These are phyloP conservation scores for Chelonia mydas DNA, from an alignment of 2,797 vertebrate genomes.

Conservation along the genomic window DNA sequence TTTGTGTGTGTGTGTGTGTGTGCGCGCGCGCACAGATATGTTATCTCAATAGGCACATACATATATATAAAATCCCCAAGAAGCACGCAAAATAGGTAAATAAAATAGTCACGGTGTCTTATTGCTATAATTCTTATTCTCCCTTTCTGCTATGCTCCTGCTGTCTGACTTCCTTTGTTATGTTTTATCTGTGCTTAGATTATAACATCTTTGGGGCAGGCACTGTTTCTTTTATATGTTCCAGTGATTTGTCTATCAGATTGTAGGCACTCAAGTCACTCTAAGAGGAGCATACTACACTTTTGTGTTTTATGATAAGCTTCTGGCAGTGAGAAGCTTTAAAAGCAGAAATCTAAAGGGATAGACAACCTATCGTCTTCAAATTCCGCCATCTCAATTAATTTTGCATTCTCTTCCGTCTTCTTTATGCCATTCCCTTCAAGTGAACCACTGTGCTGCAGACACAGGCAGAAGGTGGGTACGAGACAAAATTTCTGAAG, in stretches of 20 bases:
- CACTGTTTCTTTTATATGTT: constrained; percentile 33
- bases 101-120: background rate
- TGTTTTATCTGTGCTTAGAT: constrained; percentile 50
- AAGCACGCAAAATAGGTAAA: background rate
- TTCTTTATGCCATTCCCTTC: background rate
- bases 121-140: background rate
- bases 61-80: background rate
- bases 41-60: fast-evolving
- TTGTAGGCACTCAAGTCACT: constrained; percentile 24
- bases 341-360: constrained; percentile 29
- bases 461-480: background rate
- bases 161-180: constrained; percentile 43
- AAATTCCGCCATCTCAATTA: constrained; percentile 18
- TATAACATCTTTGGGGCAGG: constrained; percentile 26
- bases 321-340: constrained; percentile 5
- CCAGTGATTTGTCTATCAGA: constrained; percentile 49
- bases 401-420: background rate
- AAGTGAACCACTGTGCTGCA: background rate
- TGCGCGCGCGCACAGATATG: fast-evolving
- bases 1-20: too few species aligned
- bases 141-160: constrained; percentile 1
- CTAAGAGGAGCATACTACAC: constrained; percentile 9
- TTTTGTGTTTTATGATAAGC: constrained; percentile 48
- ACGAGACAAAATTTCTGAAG: background rate
- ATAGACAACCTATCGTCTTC: constrained; percentile 31